Conservation (phyloP, 2,113 vertebrate species). For the Hippopotamus amphibius region DNA sequence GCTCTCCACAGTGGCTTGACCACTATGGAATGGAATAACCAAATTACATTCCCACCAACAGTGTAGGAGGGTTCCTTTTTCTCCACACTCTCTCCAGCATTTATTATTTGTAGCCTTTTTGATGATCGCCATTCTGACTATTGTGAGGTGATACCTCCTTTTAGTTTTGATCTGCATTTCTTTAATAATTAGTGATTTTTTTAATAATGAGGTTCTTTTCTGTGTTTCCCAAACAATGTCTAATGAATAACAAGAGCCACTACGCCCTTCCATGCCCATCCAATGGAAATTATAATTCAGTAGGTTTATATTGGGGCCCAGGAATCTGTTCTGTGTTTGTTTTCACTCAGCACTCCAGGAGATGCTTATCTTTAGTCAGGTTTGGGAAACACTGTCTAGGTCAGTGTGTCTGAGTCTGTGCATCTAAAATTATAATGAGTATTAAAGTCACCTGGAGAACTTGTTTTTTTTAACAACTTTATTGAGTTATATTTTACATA, state of each 20-base stretch:
- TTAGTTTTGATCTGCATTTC: background rate
- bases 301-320: background rate
- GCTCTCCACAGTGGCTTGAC: background rate
- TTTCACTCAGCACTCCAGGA: background rate
- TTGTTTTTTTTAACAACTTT: background rate
- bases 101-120: background rate
- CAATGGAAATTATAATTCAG: background rate
- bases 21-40: background rate
- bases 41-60: background rate
- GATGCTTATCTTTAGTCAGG: background rate
- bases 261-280: accelerated
- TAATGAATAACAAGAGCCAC: background rate
- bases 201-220: background rate
- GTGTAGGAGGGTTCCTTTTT: background rate
- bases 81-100: background rate
- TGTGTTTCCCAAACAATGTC: background rate
- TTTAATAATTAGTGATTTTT: background rate
- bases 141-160: background rate
- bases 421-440: background rate
- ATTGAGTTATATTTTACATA: slow-evolving; percentile 5
- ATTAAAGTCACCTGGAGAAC: background rate
- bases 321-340: background rate
- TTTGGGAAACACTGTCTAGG: background rate
- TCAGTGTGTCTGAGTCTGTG: background rate
- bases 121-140: background rate